Percentiles rank a stretch among this genome's conserved stretches.
Conservation (phyloP, 1,140 invertebrate genomes). For the Atopsyche davidsoni region DNA sequence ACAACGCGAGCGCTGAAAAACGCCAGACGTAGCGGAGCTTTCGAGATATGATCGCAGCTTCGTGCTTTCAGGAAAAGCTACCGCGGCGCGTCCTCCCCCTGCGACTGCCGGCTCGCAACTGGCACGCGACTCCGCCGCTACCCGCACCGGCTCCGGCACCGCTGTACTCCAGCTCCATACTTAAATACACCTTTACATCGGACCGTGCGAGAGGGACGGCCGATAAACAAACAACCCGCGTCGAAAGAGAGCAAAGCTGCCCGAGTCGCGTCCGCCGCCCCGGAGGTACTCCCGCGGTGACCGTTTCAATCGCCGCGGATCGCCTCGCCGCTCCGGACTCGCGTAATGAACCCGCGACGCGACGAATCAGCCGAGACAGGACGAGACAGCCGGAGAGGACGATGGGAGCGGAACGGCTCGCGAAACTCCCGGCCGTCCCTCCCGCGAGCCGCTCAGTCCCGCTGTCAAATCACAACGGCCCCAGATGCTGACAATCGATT, state of each 20-base stretch:
- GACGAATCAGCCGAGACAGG: no score
- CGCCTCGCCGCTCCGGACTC: no score
- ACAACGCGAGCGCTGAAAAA: no score
- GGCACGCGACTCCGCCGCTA: slow-evolving; percentile 10
- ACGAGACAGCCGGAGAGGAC: no score
- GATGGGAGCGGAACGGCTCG: no score
- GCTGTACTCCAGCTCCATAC: background rate
- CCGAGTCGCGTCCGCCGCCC: slow-evolving; percentile 5
- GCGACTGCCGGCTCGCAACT: slow-evolving; percentile 22
- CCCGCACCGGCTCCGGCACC: background rate
- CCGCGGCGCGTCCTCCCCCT: slow-evolving; percentile 16
- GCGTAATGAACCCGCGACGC: no score
- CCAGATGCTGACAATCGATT: no score
- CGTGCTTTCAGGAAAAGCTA: background rate
- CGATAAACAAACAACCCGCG: slow-evolving; percentile 2
- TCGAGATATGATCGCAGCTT: background rate
- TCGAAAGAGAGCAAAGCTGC: slow-evolving; percentile 18
- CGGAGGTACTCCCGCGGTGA: slow-evolving; percentile 4
- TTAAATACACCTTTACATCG: slow-evolving; percentile 14
- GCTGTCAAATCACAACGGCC: no score
- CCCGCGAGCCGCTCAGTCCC: no score
- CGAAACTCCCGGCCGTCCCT: no score
- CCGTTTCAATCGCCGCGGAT: slow-evolving; percentile 13
- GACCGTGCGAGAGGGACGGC: slow-evolving; percentile 7
- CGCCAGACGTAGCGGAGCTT: no score